Conservation (phyloP, 1,140 invertebrate genomes). For the Diorhabda elongata region DNA sequence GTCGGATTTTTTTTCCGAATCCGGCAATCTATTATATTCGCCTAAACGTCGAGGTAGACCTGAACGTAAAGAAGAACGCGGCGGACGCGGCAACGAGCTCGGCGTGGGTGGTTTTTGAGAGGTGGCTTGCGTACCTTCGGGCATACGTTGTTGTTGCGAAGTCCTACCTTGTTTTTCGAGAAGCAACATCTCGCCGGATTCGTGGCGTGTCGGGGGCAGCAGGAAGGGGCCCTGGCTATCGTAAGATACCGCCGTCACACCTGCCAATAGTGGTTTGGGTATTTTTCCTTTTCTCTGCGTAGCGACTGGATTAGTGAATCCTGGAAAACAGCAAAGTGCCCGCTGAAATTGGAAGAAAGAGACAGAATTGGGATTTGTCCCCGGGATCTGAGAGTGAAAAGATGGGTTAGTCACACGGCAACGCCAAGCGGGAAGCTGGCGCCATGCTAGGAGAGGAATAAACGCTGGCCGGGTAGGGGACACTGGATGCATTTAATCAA, state of each 20-base stretch:
- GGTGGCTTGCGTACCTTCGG: conserved; percentile 39
- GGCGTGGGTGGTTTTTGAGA: conserved; percentile 57
- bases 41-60: conserved; percentile 51
- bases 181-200: conserved; percentile 66
- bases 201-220: conserved; percentile 48
- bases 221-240: conserved; percentile 51
- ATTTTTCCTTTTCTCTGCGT: conserved; percentile 77
- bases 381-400: conserved; percentile 49
- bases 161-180: conserved; percentile 71
- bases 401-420: conserved; percentile 41
- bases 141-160: conserved; percentile 68
- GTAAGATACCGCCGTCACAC: conserved; percentile 56
- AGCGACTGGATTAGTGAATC: conserved; percentile 78
- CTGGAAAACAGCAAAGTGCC: conserved; percentile 82
- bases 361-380: conserved; percentile 50
- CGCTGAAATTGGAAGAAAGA: conserved; percentile 66
- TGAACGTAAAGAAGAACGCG: conserved; percentile 56
- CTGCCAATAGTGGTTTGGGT: conserved; percentile 74
- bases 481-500: neutral
- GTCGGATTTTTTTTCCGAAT: conserved; percentile 43
- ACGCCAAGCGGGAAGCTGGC: conserved; percentile 22
- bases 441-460: conserved; percentile 27
- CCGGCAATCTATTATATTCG: conserved; percentile 53
- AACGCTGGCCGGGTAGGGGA: neutral
- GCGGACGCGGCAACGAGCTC: conserved; percentile 63